These are phyloP conservation scores for Trichomalopsis sarcophagae DNA, from an alignment of 1,140 invertebrate species.

Conservation along the genomic window DNA sequence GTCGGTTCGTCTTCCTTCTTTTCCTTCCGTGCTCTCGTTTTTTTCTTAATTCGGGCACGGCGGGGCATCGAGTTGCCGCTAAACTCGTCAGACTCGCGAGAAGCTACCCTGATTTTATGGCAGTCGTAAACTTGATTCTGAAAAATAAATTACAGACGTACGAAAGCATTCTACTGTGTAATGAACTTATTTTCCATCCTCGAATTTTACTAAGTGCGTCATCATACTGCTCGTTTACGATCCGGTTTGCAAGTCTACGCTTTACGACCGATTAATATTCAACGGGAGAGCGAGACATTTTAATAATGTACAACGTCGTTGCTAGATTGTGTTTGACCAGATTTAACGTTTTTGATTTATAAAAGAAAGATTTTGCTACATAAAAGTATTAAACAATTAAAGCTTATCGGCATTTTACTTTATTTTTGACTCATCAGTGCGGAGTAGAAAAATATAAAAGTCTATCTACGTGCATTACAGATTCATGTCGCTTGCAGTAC, in stretches of 20 bases:
- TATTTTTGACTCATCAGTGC: no score
- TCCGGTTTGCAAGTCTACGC: neutral
- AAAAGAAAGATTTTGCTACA: no score
- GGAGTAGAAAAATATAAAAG: no score
- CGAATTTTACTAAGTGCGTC: neutral
- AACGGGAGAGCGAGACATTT: no score
- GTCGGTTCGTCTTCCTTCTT: neutral
- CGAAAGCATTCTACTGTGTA: neutral
- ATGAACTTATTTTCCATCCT: neutral
- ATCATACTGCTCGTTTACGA: neutral
- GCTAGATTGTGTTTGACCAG: no score
- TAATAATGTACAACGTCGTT: no score
- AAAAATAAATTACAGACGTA: slow-evolving; percentile 24
- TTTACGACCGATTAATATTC: no score
- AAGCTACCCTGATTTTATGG: slow-evolving; percentile 16
- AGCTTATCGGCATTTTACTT: no score
- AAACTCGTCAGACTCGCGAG: neutral
- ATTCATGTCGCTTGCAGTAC: no score
- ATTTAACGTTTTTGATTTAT: no score
- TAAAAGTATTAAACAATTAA: no score
- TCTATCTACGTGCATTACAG: no score
- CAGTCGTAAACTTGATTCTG: slow-evolving; percentile 31
- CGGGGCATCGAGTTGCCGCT: neutral
- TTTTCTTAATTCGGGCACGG: neutral
- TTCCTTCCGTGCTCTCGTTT: slow-evolving; percentile 7